Evolutionary conservation across 2,113 vertebrate genomes (phyloP).

Genomic region (Oplegnathus fasciatus): DNA sequence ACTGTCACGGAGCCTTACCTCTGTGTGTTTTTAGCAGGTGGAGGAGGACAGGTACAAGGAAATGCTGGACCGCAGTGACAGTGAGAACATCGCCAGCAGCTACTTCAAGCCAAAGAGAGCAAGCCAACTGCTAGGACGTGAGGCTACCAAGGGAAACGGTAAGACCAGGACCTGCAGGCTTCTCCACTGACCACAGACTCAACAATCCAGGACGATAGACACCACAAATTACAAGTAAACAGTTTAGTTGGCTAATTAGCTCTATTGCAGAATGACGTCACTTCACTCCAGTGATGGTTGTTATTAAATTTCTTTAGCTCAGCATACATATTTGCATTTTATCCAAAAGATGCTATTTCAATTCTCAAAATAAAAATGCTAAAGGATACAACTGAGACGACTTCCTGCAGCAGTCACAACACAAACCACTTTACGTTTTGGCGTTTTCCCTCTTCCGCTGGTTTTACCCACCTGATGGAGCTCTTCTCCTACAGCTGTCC

Average conservation of each 20-base stretch:
- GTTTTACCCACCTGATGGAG: neutral
- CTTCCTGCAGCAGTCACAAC: neutral
- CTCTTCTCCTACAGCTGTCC: slow-evolving; percentile 69
- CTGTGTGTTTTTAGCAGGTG: slow-evolving; percentile 66
- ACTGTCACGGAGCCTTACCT: neutral
- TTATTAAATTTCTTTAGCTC: neutral
- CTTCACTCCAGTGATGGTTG: neutral
- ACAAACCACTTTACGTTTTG: neutral
- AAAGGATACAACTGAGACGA: neutral
- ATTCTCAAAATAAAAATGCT: neutral
- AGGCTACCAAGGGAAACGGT: slow-evolving; percentile 79
- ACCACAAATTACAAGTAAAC: neutral
- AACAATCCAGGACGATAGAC: neutral
- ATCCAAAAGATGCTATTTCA: neutral
- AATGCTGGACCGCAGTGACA: slow-evolving; percentile 89
- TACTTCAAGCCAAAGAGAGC: slow-evolving; percentile 88
- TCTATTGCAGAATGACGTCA: neutral
- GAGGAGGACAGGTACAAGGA: slow-evolving; percentile 89
- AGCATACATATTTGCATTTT: neutral
- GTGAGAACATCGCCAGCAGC: slow-evolving; percentile 88
- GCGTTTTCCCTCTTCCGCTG: neutral
- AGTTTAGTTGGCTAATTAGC: neutral
- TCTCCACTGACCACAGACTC: neutral
- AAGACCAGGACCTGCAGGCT: slow-evolving; percentile 33
- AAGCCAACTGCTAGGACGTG: slow-evolving; percentile 83